Evolutionary conservation across 2,888 invertebrate genomes (phyloP), one percentile per base, ranked within the genome.

Genomic region (Arrhopalites spinosus): DNA sequence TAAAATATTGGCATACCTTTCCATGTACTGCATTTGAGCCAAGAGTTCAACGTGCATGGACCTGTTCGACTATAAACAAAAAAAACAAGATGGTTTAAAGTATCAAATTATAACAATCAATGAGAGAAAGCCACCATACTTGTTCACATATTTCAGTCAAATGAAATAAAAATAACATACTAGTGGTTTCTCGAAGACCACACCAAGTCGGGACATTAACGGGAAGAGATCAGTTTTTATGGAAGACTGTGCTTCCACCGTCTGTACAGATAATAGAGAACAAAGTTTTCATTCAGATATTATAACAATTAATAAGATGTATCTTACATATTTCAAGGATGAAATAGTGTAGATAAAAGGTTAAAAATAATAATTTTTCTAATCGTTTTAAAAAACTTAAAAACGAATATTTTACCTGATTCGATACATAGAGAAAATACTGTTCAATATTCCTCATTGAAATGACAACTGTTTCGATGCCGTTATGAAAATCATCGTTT

Each of bases 401-500:
- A 36, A 7, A 11, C 11, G 36, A 7, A 7, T 59, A 2, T 59
- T 59, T 84, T 85, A 93, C 93, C 88, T 94, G 93, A 86, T 93
- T 93, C 83, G 92, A 90, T 74, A 94, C 92, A 67, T 91, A 91
- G 79, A 90, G 90, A 79, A 95, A 90, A 81, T 93, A 90, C 70
- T 90, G 89, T 79, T 95, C 93, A 80, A 95, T 92, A 85, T 92
- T 91, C 84, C 91, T 89, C 7, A 94, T 92, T 17, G 95, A 92
- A 78, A 90, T 90, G 79, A 93, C 89, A 83, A 94, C 91, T 85
- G 93, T 91, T 83, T 93, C 89, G 85, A 96, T 88, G 11, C 95
- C 95, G 86, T 94, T 94, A 88, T 96, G 95, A 63, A 95, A 90
- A 86, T 95, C 95, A 86, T 96, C 95, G 87, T 96, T 97, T 53